A percentile compares a stretch with the other conserved stretches of the same genome.
These are phyloP conservation scores for Leptarthrus brevirostris DNA, from an alignment of 2,888 invertebrate species.

Conservation along the genomic window DNA sequence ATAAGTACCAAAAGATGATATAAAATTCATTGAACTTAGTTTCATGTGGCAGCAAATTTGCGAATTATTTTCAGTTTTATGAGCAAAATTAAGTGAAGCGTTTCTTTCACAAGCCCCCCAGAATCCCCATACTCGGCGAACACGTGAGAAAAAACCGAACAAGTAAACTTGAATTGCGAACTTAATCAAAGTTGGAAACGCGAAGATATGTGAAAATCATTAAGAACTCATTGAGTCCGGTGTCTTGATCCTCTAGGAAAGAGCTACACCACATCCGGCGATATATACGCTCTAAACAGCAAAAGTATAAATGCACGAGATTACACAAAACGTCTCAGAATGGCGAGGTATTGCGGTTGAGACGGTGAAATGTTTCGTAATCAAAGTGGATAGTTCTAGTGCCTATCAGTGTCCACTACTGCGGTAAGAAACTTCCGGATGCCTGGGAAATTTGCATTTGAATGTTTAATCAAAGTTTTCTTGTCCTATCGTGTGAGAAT, in stretches of 20 bases:
- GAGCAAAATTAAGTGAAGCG: neutral
- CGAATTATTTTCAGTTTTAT: conserved; percentile 12
- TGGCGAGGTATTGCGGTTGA: conserved; percentile 4
- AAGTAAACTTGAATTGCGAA: too few relatives aligned
- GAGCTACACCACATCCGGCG: conserved; percentile 7
- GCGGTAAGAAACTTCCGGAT: neutral
- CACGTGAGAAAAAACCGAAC: too few relatives aligned
- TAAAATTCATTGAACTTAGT: conserved; percentile 21
- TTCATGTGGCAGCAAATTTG: neutral
- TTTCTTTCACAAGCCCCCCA: neutral
- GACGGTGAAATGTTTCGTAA: neutral
- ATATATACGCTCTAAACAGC: neutral
- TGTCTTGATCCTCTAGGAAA: neutral
- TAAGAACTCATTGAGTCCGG: neutral
- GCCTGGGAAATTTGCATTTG: neutral
- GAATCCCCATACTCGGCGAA: neutral
- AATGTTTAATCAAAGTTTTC: neutral
- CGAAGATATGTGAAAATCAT: conserved; percentile 24
- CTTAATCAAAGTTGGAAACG: conserved; percentile 31
- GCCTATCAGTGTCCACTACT: neutral
- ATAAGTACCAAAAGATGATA: conserved; percentile 12
- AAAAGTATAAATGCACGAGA: neutral
- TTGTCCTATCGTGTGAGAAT: neutral
- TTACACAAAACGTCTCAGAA: neutral
- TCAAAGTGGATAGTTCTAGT: neutral